A percentile compares a stretch with the other conserved stretches of the same genome.
Evolutionary conservation across 2,797 vertebrate genomes (phyloP).

Genomic region (Catostomus latipinnis): DNA sequence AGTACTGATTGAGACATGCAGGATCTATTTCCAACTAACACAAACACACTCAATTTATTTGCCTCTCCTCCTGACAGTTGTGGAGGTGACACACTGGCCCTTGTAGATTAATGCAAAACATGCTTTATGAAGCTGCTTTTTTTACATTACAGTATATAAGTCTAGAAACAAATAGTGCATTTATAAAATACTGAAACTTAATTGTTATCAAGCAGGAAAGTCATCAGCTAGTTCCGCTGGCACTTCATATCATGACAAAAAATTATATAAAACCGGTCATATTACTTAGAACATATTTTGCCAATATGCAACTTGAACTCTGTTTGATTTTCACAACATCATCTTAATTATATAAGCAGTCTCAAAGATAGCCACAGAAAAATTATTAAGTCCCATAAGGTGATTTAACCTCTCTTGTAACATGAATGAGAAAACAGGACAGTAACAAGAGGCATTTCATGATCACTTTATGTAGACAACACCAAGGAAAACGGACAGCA

Average conservation of each 20-base stretch:
- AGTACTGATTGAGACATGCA: slow-evolving; percentile 56
- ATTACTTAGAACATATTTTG: not conserved
- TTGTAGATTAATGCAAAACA: slow-evolving; percentile 3
- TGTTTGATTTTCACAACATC: not conserved
- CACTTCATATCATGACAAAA: not conserved
- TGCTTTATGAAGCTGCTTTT: slow-evolving; percentile 11
- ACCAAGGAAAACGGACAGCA: not conserved
- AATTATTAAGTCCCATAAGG: not conserved
- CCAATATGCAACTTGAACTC: not conserved
- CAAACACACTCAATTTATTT: slow-evolving; percentile 46
- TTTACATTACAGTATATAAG: not conserved
- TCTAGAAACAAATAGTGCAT: not conserved
- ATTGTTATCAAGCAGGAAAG: not conserved
- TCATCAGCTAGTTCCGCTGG: not conserved
- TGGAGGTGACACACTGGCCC: slow-evolving; percentile 24
- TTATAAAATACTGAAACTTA: not conserved
- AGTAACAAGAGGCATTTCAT: not conserved
- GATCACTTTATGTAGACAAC: slow-evolving; percentile 7
- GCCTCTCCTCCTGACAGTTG: slow-evolving; percentile 4
- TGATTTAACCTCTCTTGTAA: not conserved
- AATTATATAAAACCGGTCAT: not conserved
- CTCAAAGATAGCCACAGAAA: not conserved
- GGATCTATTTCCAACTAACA: slow-evolving; percentile 60
- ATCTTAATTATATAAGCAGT: not conserved
- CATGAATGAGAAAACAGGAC: not conserved